A percentile compares a stretch with the other conserved stretches of the same genome.
These are phyloP conservation scores for Papilio helenus DNA, from an alignment of 1,140 invertebrate species.

Conservation along the genomic window DNA sequence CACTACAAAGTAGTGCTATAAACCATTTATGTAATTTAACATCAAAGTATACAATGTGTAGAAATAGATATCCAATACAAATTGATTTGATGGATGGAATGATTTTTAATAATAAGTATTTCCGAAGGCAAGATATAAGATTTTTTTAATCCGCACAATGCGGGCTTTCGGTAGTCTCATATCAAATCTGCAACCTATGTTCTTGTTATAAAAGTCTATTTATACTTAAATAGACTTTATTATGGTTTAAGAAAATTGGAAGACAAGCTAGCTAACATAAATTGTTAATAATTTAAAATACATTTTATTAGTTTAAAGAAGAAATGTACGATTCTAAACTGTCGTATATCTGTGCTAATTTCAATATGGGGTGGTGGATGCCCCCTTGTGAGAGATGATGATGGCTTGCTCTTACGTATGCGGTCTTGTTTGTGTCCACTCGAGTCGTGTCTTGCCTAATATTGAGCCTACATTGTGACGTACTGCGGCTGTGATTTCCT, in stretches of 20 bases:
- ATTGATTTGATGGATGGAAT: too few relatives aligned
- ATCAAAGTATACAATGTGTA: neutral
- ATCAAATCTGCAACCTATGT: too few relatives aligned
- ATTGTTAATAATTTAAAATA: neutral
- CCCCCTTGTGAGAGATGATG: slow-evolving; percentile 62
- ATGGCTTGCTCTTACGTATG: slow-evolving; percentile 67
- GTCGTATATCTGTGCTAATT: slow-evolving; percentile 44
- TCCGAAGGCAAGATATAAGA: too few relatives aligned
- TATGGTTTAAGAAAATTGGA: neutral
- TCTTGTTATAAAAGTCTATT: neutral
- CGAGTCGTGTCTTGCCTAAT: slow-evolving; percentile 61
- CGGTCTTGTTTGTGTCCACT: slow-evolving; percentile 78
- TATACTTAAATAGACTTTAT: slow-evolving; percentile 4
- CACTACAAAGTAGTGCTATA: neutral
- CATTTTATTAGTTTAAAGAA: neutral
- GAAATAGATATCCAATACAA: neutral
- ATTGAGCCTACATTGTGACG: slow-evolving; percentile 69
- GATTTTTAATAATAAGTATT: too few relatives aligned
- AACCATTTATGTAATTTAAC: neutral
- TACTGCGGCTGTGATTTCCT: slow-evolving; percentile 50
- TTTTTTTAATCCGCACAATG: too few relatives aligned
- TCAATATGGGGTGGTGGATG: slow-evolving; percentile 42
- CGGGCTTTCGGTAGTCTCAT: too few relatives aligned
- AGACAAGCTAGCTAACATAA: too few relatives aligned
- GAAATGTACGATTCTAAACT: slow-evolving; percentile 43